Evolutionary conservation across 2,888 invertebrate species (phyloP), one percentile per base, ranked within the genome.

Genomic region (Acrobasis repandana): DNA sequence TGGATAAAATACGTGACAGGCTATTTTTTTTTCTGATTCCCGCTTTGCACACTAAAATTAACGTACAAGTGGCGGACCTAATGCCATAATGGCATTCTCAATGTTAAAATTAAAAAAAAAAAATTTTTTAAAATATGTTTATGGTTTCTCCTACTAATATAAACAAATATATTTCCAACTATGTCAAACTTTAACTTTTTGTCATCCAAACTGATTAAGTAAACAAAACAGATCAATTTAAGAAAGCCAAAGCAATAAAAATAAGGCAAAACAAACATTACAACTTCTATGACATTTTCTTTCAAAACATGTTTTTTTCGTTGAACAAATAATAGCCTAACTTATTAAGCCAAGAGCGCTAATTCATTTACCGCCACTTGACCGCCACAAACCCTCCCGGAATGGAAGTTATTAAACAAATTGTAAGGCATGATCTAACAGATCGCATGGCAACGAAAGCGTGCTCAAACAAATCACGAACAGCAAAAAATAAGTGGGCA

Each of bases 401-500:
- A 49, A 49, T 50, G 36, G 58, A 34, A 15, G 58, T 36, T 58
- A 28, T 49, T 58, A 50, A 49, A 47, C 48, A 57, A 58, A 58
- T 58, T 58, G 50, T 18, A 20, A 58, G 15, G 18, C 36, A 16
- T 59, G 60, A 60, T 60, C 52, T 52, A 60, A 70, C 67, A 67
- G 69, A 70, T 66, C 69, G 67, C 69, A 66, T 71, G 70, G 65
- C 69, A 68, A 69, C 63, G 63, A 67, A 68, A 66, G 71, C 70
- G 73, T 73, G 74, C 46, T 36, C 43, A 76, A 76, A 73, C 74
- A 69, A 73, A 73, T 67, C 68, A 54, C 34, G 46, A 16, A 70
- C 67, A 63, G 70, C 64, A 68, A 67, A 75, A 73, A 68, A 64
- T 65, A 69, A 66, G 61, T 59, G 67, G 51, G 43, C 58, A 63